These are phyloP conservation scores for Serinus canaria DNA, from an alignment of 2,113 vertebrate species.

Conservation along the genomic window DNA sequence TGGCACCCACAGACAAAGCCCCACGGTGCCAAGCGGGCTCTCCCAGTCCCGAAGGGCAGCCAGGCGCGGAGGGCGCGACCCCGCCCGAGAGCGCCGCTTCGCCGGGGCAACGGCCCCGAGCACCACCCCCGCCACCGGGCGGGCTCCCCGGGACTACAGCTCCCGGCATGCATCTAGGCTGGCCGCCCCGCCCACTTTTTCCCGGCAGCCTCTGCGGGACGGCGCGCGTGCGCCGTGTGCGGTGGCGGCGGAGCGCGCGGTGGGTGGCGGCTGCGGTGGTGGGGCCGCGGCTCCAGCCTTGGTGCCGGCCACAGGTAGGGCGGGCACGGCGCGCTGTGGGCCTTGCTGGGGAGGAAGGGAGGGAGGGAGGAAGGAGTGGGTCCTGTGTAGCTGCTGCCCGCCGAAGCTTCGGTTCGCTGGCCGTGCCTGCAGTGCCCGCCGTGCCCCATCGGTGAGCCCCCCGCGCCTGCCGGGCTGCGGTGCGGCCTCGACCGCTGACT, in stretches of 20 bases:
- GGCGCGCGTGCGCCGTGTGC: neutral
- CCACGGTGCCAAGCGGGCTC: neutral
- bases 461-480: too few species aligned
- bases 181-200: fast-evolving
- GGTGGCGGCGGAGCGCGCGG: neutral
- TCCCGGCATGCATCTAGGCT: neutral
- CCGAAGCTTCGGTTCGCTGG: neutral
- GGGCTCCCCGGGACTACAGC: neutral
- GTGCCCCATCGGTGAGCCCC: neutral
- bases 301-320: neutral
- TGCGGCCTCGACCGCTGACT: neutral
- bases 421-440: neutral
- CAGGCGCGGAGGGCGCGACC: fast-evolving
- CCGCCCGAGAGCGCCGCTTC: fast-evolving
- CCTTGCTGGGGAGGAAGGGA: too few species aligned
- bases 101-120: fast-evolving
- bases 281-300: fast-evolving
- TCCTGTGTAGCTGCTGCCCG: fast-evolving
- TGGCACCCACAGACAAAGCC: neutral
- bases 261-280: neutral
- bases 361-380: fast-evolving
- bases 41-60: too few species aligned
- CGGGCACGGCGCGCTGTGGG: neutral
- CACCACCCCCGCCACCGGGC: fast-evolving
- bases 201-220: neutral